Percentiles rank a stretch among this genome's conserved stretches.
These are phyloP conservation scores for Araneus ventricosus DNA, from an alignment of 1,140 invertebrate species.

Conservation along the genomic window DNA sequence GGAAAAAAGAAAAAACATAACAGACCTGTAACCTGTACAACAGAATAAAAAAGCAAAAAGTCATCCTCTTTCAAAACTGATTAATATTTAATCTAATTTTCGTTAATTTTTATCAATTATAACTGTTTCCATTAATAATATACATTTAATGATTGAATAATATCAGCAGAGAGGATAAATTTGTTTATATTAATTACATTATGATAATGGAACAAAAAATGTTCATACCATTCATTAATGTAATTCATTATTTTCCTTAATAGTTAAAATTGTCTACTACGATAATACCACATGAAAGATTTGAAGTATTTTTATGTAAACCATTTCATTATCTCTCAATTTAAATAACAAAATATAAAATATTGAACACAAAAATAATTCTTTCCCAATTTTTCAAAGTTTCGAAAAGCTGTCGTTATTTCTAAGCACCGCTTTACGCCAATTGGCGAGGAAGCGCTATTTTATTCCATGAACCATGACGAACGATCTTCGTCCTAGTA, in stretches of 20 bases:
- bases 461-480: constrained; percentile 17
- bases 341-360: neutral
- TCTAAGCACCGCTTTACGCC: constrained; percentile 29
- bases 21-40: too few relatives aligned
- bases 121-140: too few relatives aligned
- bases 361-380: neutral
- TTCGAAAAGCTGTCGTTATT: neutral
- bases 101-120: too few relatives aligned
- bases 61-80: too few relatives aligned
- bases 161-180: too few relatives aligned
- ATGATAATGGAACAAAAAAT: too few relatives aligned
- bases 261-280: neutral
- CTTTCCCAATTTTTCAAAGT: neutral
- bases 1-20: too few relatives aligned
- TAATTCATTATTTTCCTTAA: neutral
- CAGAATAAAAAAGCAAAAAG: too few relatives aligned
- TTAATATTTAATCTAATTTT: too few relatives aligned
- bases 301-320: neutral
- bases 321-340: neutral
- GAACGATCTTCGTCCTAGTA: neutral
- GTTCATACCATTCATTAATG: neutral
- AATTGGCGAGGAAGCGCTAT: constrained; percentile 17
- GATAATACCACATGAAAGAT: neutral
- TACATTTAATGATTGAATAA: too few relatives aligned
- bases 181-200: too few relatives aligned